Conservation (phyloP, 35 echinoderm and acorn worm species). For the Apostichopus parvimensis region DNA sequence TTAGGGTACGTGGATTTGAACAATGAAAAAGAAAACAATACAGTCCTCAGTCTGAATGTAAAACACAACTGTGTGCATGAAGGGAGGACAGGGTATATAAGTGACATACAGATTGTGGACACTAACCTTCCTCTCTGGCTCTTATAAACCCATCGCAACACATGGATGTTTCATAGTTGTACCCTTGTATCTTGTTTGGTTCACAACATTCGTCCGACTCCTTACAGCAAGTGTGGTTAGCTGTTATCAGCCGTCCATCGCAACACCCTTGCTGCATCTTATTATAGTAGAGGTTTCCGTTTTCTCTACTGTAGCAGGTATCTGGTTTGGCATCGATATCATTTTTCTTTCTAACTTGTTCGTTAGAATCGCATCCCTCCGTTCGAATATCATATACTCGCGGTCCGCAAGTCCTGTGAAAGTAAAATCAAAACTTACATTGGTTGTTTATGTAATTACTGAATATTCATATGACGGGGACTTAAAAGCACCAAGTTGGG, state of each 20-base stretch:
- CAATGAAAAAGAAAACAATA: no score
- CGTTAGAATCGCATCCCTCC: not conserved
- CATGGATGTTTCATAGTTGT: not conserved
- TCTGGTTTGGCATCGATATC: not conserved
- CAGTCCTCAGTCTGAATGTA: no score
- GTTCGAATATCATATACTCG: not conserved
- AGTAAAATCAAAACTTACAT: no score
- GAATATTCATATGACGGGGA: no score
- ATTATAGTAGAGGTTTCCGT: not conserved
- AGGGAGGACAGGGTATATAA: no score
- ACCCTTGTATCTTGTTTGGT: not conserved
- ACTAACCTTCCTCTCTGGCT: not conserved
- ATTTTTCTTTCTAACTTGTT: not conserved
- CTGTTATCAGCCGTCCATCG: not conserved
- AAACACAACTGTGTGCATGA: no score
- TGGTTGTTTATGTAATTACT: no score
- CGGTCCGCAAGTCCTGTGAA: not conserved
- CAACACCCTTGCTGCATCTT: not conserved
- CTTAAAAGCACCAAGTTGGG: no score
- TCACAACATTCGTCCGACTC: constrained; percentile 4
- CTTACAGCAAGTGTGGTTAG: not conserved
- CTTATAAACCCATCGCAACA: not conserved
- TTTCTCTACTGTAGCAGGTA: not conserved
- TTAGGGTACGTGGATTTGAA: no score
- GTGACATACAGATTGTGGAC: no score